These are phyloP conservation scores for Potamilus streckersoni DNA, from an alignment of 1,140 invertebrate species.

Conservation along the genomic window DNA sequence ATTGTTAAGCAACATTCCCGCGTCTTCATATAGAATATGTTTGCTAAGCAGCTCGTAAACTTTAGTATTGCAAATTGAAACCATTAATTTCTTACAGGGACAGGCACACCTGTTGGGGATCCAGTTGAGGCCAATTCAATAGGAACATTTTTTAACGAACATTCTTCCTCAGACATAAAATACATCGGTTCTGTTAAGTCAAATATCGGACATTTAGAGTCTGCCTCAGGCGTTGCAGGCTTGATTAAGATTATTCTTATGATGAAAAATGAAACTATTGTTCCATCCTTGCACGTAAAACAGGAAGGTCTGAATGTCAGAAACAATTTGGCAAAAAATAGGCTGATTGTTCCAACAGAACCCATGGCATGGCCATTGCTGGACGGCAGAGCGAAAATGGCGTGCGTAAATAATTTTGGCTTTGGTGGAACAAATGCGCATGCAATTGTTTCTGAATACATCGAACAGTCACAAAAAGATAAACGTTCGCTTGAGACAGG, in stretches of 20 bases:
- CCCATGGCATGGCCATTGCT: constrained; percentile 18
- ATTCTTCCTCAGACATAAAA: background rate
- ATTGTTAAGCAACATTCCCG: too few species aligned
- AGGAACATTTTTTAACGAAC: constrained; percentile 7
- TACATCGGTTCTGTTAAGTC: constrained; percentile 57
- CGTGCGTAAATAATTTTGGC: constrained; percentile 54
- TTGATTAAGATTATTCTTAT: constrained; percentile 77
- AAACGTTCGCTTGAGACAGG: background rate
- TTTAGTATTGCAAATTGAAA: too few species aligned
- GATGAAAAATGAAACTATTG: constrained; percentile 51
- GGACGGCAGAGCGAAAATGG: constrained; percentile 61
- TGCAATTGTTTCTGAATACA: constrained; percentile 35
- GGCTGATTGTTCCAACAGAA: constrained; percentile 42
- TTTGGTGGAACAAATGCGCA: constrained; percentile 59
- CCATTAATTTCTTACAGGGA: constrained; percentile 29
- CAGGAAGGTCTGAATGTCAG: constrained; percentile 43
- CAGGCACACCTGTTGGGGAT: constrained; percentile 46
- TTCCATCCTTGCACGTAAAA: constrained; percentile 62
- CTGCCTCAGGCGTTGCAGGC: constrained; percentile 90
- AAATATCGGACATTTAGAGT: constrained; percentile 75
- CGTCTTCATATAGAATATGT: too few species aligned
- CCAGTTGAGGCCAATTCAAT: constrained; percentile 34
- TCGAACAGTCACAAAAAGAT: background rate
- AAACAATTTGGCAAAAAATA: constrained; percentile 38
- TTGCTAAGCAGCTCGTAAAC: too few species aligned